Percentiles rank a stretch among this genome's conserved stretches.
Conservation (phyloP, 2,797 vertebrate genomes). For the Silurus lanzhouensis region DNA sequence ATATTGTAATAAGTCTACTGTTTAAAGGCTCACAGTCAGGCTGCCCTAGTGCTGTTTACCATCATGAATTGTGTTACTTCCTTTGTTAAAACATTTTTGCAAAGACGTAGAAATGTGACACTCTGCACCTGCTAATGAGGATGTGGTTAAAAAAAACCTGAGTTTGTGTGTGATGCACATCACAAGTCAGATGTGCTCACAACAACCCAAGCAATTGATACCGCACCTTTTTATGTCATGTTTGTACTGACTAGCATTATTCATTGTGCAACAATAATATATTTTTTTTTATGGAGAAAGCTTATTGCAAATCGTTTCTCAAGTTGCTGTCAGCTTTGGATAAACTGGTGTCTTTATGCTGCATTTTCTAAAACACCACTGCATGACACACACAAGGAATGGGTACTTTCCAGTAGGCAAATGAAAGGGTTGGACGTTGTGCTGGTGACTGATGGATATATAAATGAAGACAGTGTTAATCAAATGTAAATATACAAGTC, state of each 20-base stretch:
- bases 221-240: neutral
- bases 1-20: neutral
- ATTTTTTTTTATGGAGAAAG: neutral
- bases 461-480: neutral
- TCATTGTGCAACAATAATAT: neutral
- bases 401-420: constrained; percentile 31
- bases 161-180: neutral
- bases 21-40: neutral
- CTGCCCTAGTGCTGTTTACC: neutral
- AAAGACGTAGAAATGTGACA: constrained; percentile 30
- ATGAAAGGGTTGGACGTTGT: neutral
- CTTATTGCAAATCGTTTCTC: neutral
- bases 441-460: neutral
- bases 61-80: constrained; percentile 37
- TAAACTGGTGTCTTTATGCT: constrained; percentile 9
- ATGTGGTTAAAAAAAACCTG: constrained; percentile 50
- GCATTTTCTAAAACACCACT: constrained; percentile 13
- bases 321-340: neutral
- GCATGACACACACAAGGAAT: constrained; percentile 19
- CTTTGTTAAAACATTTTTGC: constrained; percentile 28
- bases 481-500: neutral
- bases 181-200: neutral
- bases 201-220: neutral
- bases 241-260: neutral
- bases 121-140: constrained; percentile 53